These are phyloP conservation scores for Orthosia gothica DNA, from an alignment of 2,888 invertebrate species.

Conservation along the genomic window DNA sequence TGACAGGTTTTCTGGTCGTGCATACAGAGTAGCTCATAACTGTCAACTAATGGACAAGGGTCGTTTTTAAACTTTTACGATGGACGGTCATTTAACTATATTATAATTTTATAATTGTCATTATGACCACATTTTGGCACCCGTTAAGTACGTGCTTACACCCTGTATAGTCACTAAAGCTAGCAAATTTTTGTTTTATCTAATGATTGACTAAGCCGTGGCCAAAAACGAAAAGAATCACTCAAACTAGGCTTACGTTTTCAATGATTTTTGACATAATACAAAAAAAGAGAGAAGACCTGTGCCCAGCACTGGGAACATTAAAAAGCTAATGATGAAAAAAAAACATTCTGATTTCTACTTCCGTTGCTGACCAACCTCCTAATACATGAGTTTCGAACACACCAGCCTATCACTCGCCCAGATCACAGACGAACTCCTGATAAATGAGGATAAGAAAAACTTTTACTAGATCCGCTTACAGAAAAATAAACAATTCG, in stretches of 20 bases:
- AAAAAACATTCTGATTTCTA: background rate
- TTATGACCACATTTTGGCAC: background rate
- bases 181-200: too few species aligned
- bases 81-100: constrained; percentile 14
- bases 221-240: too few species aligned
- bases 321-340: too few species aligned
- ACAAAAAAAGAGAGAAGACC: too few species aligned
- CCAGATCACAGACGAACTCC: background rate
- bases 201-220: too few species aligned
- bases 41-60: constrained; percentile 21
- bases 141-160: background rate
- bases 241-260: too few species aligned
- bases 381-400: background rate
- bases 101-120: background rate
- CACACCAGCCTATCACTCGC: too few species aligned
- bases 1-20: constrained; percentile 18
- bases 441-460: background rate
- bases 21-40: constrained; percentile 28
- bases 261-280: background rate
- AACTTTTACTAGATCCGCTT: background rate
- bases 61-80: constrained; percentile 13
- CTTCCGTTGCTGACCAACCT: background rate
- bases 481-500: background rate
- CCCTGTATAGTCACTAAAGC: background rate
- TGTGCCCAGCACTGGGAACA: too few species aligned